Base-by-base conservation (phyloP, 2,888 invertebrate genomes). In the Eristalinus aeneus region DNA sequence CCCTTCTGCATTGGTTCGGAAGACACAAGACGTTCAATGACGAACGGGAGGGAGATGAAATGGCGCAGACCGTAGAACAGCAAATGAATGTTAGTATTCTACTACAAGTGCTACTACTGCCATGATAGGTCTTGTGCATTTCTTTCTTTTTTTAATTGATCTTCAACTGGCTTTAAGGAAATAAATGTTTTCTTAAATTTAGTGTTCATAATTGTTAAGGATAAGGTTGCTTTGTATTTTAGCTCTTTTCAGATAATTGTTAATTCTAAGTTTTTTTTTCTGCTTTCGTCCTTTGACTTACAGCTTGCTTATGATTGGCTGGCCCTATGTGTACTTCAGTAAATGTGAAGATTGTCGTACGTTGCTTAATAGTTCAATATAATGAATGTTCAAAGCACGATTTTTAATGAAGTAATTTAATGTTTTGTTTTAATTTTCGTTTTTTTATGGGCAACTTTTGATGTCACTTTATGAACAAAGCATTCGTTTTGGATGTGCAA, bases 101-200 rank as follows among this genome's bases (percentile, higher is more conserved):
- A 76, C 81, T 85, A 39, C 68, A 60, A 81, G 85, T 85, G 85
- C 81, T 85, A 76, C 81, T 85, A 69, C 81, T 81, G 76, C 73
- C 67, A 64, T 61, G n/a, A 46, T 63, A 71, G 68, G 16, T 81
- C 6, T 72, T 80, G 81, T 85, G 81, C 76, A 76, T 81, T 85
- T 81, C 54, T 71, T 27, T 5, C 2, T 27, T 27, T 27, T 3
- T 27, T 27, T 3, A 27, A 54, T 72, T 10, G 20, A 67, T 39
- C 39, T 60, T 22, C n/a, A 56, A 5, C 11, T 54, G 5, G 27
- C 11, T 31, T 31, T 34, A 34, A 58, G 23, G 12, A 32, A 22
- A 8, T 22, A n/a, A 4, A 31, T 8, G 1, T 16, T 16, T 36
- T 16, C 8, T 31, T 22, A 11, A 16, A 16, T 16, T 31, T 12